Evolutionary conservation across 1,140 invertebrate genomes (phyloP).

Genomic region (Littorina saxatilis): DNA sequence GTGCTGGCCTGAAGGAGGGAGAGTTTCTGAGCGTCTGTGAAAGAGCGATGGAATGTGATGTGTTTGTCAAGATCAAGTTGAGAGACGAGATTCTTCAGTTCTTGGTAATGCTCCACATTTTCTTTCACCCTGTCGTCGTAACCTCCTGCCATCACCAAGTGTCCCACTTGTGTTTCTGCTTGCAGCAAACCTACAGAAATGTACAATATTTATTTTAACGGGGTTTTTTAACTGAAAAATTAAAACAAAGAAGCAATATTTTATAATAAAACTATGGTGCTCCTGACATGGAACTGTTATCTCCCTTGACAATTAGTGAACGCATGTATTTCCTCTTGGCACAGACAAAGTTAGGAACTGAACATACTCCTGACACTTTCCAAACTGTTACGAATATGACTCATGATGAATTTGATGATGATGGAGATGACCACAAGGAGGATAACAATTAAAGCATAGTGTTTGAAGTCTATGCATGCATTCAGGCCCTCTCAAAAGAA

Average conservation of each 20-base stretch:
- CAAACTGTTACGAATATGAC: no score
- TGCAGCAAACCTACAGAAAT: constrained; percentile 62
- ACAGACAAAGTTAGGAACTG: no score
- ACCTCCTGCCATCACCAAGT: constrained; percentile 96
- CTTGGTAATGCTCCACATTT: constrained; percentile 91
- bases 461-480: no score
- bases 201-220: constrained; percentile 13
- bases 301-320: no score
- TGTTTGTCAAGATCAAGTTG: constrained; percentile 84
- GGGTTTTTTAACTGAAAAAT: background rate
- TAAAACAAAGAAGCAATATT: background rate
- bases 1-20: constrained; percentile 85
- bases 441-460: no score
- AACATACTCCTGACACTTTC: no score
- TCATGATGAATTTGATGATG: no score
- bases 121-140: constrained; percentile 93
- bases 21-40: constrained; percentile 89
- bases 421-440: no score
- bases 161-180: constrained; percentile 77
- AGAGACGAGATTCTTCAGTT: constrained; percentile 83
- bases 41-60: constrained; percentile 91
- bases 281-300: no score
- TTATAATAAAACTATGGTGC: no score
- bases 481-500: no score
- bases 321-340: no score